These are phyloP conservation scores for Eueides isabella DNA, from an alignment of 1,140 invertebrate species.

Conservation along the genomic window DNA sequence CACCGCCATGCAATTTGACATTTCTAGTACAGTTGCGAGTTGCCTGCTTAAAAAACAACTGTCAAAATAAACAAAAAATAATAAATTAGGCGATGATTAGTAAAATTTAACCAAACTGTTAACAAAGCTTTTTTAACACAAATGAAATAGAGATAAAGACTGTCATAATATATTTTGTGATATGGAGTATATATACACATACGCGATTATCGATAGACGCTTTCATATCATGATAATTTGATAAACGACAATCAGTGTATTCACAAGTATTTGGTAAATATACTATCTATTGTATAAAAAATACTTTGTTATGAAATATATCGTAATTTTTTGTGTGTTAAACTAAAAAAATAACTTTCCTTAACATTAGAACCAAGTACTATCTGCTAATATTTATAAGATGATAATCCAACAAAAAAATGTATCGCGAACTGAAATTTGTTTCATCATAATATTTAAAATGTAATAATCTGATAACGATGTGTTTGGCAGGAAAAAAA, in stretches of 20 bases:
- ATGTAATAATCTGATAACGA: not conserved
- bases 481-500: conserved; percentile 2
- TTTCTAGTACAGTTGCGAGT: conserved; percentile 44
- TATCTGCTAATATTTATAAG: too few species aligned
- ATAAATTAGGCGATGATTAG: not conserved
- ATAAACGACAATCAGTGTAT: not conserved
- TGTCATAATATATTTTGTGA: not conserved
- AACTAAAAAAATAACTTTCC: too few species aligned
- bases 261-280: not conserved
- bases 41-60: conserved; percentile 16
- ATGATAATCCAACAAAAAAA: too few species aligned
- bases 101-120: not conserved
- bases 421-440: not conserved
- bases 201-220: not conserved
- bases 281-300: not conserved
- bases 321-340: not conserved
- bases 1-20: conserved; percentile 72
- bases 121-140: not conserved
- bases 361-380: not conserved
- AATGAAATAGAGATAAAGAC: not conserved
- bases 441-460: not conserved
- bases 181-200: not conserved
- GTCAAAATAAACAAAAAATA: not conserved
- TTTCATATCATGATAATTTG: not conserved
- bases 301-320: not conserved